Base-by-base conservation (phyloP, 2,113 vertebrate genomes). In the Hiodon alosoides region DNA sequence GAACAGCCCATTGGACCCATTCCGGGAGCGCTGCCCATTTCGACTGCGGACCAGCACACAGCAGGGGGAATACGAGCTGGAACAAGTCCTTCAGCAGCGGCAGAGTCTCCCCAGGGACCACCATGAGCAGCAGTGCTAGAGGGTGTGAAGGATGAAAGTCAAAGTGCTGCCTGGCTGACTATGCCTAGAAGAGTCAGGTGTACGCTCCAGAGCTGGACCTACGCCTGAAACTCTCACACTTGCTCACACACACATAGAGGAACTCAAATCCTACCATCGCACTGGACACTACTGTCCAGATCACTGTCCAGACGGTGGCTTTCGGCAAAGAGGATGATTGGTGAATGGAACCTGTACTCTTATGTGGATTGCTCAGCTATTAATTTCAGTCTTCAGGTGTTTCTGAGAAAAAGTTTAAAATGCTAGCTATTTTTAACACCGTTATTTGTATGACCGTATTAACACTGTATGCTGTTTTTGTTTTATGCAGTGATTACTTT, bases 121-220 rank as follows among this genome's bases (percentile, higher is more conserved):
- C 0, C 74, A 78, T 53, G 77, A 80, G 14, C 84, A 73, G 73
- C 85, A 79, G 3, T 7, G 79, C 17, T 87, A 69, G 84, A 86
- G 71, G 50, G 83, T 79, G 0, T 87, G 87, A 87, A 72, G 90
- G 52, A 81, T 75, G 79, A 92, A 89, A 81, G 78, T 79, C 3
- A 86, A 86, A 87, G 89, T 89, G 0, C 76, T 90, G 0, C 77
- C 87, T 46, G 68, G 84, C 5, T 79, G 81, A 48, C 76, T 80
- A 7, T 90, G 86, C 68, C 86, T 76, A 50, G 85, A 83, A 83
- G 52, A 83, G 78, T 16, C 90, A 89, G 79, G 83, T 51, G 13
- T 79, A 81, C 1, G 90, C 88, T 13, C 87, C 90, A 0, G 91
- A 93, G 73, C 82, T 92, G 10, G 89, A 3, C 74, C 0, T 90